phyloP scores from a whole-genome alignment of 2,888 invertebrate genomes.

The Pandemis cinnamomeana region DNA sequence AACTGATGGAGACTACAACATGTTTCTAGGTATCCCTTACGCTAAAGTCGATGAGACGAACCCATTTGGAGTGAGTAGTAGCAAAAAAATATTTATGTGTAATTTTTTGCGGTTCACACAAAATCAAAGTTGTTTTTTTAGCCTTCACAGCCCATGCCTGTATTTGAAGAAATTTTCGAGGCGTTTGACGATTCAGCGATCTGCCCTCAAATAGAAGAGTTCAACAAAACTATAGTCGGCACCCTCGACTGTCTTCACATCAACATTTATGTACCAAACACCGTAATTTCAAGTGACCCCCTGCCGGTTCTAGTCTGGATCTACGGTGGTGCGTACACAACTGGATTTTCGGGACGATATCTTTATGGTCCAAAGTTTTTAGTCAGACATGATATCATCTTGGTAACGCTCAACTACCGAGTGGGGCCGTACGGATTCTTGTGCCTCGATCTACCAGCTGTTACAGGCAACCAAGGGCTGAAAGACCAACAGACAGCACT shows the following conservation, averaged over 20 bases:
- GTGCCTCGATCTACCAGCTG: constrained; percentile 59
- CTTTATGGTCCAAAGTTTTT: constrained; percentile 57
- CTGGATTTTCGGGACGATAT: constrained; percentile 50
- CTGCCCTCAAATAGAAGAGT: constrained; percentile 45
- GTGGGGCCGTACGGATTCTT: constrained; percentile 66
- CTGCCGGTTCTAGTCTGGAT: constrained; percentile 65
- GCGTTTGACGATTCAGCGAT: constrained; percentile 35
- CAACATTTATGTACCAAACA: constrained; percentile 58
- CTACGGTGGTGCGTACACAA: constrained; percentile 54
- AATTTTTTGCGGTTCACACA: no score
- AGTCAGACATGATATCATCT: constrained; percentile 60
- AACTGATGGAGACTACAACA: constrained; percentile 55
- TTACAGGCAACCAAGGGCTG: constrained; percentile 66
- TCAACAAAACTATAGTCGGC: constrained; percentile 59
- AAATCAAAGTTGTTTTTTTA: background rate
- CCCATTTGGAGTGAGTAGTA: constrained; percentile 64
- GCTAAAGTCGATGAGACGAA: constrained; percentile 61
- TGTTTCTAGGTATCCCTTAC: constrained; percentile 70
- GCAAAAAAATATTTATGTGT: no score
- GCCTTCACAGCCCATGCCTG: constrained; percentile 18
- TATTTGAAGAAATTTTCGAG: constrained; percentile 31
- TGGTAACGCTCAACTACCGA: constrained; percentile 63
- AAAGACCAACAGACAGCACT: constrained; percentile 65
- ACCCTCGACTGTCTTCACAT: constrained; percentile 59
- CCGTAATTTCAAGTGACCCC: constrained; percentile 50